phyloP scores from a whole-genome alignment of 2,113 vertebrate species.

The Protobothrops mucrosquamatus region DNA sequence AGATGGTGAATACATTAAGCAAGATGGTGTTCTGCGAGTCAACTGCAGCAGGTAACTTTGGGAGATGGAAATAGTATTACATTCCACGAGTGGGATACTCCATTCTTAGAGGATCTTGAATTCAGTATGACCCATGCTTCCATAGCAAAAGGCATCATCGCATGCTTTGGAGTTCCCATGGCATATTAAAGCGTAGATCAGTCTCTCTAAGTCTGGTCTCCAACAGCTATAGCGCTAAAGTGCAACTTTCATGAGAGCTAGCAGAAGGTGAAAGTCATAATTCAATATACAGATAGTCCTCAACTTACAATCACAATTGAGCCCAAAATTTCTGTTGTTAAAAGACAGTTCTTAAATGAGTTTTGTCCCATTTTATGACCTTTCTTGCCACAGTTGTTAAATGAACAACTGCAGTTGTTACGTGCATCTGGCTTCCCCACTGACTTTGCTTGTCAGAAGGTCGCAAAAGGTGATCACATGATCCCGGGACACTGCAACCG shows the following conservation, averaged over 20 bases:
- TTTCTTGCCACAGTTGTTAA: no score
- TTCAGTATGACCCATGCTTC: not conserved
- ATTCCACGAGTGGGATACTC: not conserved
- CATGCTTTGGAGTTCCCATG: not conserved
- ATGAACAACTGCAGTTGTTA: no score
- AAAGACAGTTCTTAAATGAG: no score
- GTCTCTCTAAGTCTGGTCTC: not conserved
- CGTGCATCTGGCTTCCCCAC: no score
- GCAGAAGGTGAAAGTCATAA: not conserved
- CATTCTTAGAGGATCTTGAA: not conserved
- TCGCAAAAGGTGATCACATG: no score
- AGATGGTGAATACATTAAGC: not conserved
- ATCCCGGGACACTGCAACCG: no score
- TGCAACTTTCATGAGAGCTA: not conserved
- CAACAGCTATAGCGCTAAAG: not conserved
- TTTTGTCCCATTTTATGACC: no score
- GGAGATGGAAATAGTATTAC: not conserved
- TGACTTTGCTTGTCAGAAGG: no score
- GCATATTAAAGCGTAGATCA: not conserved
- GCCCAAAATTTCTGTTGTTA: no score
- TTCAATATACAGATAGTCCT: not conserved
- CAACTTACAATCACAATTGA: no score
- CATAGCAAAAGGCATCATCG: not conserved
- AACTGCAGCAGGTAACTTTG: not conserved
- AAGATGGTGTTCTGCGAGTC: no score